Evolutionary conservation across 2,113 vertebrate species (phyloP), one percentile per base, ranked within the genome.

Genomic region (Oryzias javanicus): DNA sequence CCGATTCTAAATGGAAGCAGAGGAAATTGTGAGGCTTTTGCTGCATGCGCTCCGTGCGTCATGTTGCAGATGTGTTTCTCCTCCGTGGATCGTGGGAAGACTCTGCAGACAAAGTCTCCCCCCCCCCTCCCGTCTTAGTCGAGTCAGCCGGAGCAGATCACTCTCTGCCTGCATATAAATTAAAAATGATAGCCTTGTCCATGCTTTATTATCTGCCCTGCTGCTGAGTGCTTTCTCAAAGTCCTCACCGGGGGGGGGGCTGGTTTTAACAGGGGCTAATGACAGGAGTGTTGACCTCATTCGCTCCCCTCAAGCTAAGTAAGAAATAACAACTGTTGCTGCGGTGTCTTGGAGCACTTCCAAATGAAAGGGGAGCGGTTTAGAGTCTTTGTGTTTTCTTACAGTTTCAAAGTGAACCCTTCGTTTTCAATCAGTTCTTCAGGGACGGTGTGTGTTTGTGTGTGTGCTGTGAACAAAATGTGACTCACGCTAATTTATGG

Each of bases 121-220:
- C 79, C 74, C 48, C 67, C 78, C 72, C 85, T n/a, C n/a, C n/a
- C n/a, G n/a, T 86, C 86, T 88, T 88, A 81, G 80, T 89, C 86
- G 88, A 80, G 81, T 78, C 81, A 64, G 84, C 76, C 24, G n/a
- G 74, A 78, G 81, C 81, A 69, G 73, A 79, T 84, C 78, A 67
- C 74, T 81, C 72, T 84, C 79, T 63, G 75, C 71, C 71, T 78
- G 84, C 82, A 84, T 84, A 79, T 81, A 83, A 79, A 90, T 82
- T 70, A 85, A 82, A 82, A 76, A 57, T 79, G 79, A 82, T 78
- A 66, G 80, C 72, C 66, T 59, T 52, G 55, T 55, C 70, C 67
- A 44, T 67, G 76, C 69, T 79, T 79, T 76, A 73, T 81, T 77
- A 76, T 86, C 63, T 62, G 61, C 42, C 56, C 57, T 62, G 58